Evolutionary conservation across 2,888 invertebrate genomes (phyloP).

Genomic region (Dioctria rufipes): DNA sequence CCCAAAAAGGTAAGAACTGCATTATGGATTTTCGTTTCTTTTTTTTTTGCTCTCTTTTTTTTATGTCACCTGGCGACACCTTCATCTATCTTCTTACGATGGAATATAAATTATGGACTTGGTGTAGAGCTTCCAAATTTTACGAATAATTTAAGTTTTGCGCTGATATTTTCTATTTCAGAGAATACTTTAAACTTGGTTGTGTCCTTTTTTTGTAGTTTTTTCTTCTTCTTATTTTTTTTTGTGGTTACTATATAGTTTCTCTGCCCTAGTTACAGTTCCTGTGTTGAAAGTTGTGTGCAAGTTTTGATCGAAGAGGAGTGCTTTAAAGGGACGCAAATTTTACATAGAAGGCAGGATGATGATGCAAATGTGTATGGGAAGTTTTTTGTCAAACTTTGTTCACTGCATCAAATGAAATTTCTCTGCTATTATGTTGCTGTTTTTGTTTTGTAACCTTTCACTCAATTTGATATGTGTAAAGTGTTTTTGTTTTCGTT

Average conservation of each 20-base stretch:
- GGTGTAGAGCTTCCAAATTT: background rate
- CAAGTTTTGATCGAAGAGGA: background rate
- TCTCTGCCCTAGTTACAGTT: background rate
- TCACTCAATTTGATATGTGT: background rate
- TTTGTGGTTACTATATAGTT: too few species aligned
- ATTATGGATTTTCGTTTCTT: background rate
- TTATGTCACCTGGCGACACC: too few species aligned
- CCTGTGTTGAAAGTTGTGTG: background rate
- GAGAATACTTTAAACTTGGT: background rate
- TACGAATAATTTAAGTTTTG: background rate
- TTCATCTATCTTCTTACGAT: too few species aligned
- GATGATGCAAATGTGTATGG: background rate
- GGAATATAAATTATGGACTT: background rate
- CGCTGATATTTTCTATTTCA: background rate
- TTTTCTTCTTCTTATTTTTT: background rate
- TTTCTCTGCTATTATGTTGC: background rate
- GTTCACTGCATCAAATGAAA: background rate
- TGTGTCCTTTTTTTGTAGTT: background rate
- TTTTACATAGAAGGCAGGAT: background rate
- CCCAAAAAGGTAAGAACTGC: slow-evolving; percentile 14
- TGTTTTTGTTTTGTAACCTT: background rate
- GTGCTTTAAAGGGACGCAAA: background rate
- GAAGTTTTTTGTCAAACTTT: background rate
- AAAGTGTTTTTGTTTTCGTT: background rate
- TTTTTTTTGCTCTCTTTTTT: background rate